Evolutionary conservation across 2,888 invertebrate species (phyloP), one percentile per base, ranked within the genome.

Genomic region (Maniola hyperantus): DNA sequence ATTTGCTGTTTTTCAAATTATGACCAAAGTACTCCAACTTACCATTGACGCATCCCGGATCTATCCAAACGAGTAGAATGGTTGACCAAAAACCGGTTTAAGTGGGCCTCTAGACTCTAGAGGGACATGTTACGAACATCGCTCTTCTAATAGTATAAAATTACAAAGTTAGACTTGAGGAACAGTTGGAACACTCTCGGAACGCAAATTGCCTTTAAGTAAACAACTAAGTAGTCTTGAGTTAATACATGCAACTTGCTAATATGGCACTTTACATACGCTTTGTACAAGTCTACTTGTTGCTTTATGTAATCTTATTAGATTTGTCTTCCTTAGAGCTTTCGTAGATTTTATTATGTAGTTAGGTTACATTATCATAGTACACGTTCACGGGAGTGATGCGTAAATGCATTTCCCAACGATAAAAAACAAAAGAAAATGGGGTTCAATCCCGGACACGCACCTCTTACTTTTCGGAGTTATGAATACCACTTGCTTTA

Each of bases 201-300:
- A 39, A 42, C 20, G 11, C 20, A 20, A 57, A 57, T 57, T 55
- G 55, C 55, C 55, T 55, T 39, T 20, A 36, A 55, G 36, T 15
- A 39, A 55, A 55, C 18, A 36, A 39, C 42, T 57, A 57, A 57
- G 39, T 57, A 18, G 57, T 57, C 20, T 55, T 39, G 57, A 57
- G 39, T 57, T 57, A 57, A 57, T 57, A 42, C 57, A 18, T 57
- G 42, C 39, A 57, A 57, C 57, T 57, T 20, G 57, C 57, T 42
- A 55, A 55, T 55, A 13, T 42, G 34, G 10, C 42, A 57, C 57
- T 57, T 20, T 42, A 18, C 57, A 57, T 57, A 42, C 57, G 57
- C 57, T 57, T 39, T 42, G 42, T 39, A 20, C 18, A 20, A 51
- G 13, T 51, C 5, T 57, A 57, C 57, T 57, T 57, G 57, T 57